Evolutionary conservation across 2,888 invertebrate species (phyloP).

Genomic region (Anticlea derivata): DNA sequence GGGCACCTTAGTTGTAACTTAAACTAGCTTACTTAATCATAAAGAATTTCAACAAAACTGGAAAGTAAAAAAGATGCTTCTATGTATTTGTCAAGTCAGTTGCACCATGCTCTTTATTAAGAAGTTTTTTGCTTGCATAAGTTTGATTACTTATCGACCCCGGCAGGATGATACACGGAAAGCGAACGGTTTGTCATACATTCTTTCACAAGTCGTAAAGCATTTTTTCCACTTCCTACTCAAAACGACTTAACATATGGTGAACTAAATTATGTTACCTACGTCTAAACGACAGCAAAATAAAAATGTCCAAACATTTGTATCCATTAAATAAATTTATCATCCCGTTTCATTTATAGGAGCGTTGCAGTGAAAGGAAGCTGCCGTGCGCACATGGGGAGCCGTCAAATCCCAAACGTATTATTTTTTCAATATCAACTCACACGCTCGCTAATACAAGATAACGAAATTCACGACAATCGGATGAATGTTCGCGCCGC

Average conservation of each 20-base stretch:
- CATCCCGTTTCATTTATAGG: constrained; percentile 76
- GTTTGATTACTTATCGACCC: constrained; percentile 55
- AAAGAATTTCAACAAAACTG: too few relatives aligned
- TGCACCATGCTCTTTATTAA: constrained; percentile 54
- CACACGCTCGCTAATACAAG: constrained; percentile 74
- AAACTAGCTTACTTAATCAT: background rate
- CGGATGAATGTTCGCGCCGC: constrained; percentile 81
- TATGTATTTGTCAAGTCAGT: constrained; percentile 42
- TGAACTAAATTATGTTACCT: constrained; percentile 82
- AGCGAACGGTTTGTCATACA: constrained; percentile 68
- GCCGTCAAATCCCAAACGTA: constrained; percentile 80
- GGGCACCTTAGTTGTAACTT: too few relatives aligned
- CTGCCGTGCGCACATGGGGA: constrained; percentile 79
- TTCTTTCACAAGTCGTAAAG: constrained; percentile 77
- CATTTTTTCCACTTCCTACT: constrained; percentile 80
- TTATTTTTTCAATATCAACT: constrained; percentile 81
- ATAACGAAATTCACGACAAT: constrained; percentile 80
- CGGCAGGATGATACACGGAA: constrained; percentile 57
- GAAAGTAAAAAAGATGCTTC: too few relatives aligned
- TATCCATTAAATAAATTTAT: constrained; percentile 84
- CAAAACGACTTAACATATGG: constrained; percentile 78
- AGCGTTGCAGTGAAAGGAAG: constrained; percentile 75
- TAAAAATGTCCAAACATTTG: constrained; percentile 84
- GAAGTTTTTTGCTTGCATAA: constrained; percentile 48
- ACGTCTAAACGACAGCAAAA: constrained; percentile 80